A percentile compares a stretch with the other conserved stretches of the same genome.
Evolutionary conservation across 2,888 invertebrate genomes (phyloP).

Genomic region (Ormyrus nitidulus): DNA sequence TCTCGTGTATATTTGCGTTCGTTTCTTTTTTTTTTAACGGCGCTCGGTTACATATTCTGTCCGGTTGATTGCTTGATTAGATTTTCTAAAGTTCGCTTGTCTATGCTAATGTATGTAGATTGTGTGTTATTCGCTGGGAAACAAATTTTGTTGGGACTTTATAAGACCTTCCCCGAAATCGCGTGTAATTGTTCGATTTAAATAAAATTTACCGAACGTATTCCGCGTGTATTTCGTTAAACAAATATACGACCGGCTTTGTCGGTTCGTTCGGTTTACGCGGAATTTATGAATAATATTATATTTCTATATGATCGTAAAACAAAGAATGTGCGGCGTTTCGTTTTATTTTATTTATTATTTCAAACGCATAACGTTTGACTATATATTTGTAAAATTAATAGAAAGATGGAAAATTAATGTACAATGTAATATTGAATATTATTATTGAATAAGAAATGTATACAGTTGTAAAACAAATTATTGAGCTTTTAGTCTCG

Average conservation of each 20-base stretch:
- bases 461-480: no score
- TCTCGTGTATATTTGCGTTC: neutral
- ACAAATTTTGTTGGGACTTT: slow-evolving; percentile 17
- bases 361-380: no score
- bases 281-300: neutral
- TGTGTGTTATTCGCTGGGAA: neutral
- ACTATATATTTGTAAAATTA: no score
- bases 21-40: slow-evolving; percentile 3
- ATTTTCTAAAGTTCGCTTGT: slow-evolving; percentile 1
- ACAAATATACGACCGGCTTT: neutral
- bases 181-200: slow-evolving; percentile 17
- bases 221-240: neutral
- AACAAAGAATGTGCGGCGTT: no score
- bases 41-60: neutral
- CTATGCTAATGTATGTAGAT: slow-evolving; percentile 23
- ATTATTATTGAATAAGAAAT: no score
- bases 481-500: no score
- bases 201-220: slow-evolving; percentile 10
- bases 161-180: neutral
- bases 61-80: slow-evolving; percentile 37
- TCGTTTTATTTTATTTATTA: no score
- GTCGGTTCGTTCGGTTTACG: neutral
- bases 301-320: neutral
- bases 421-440: no score
- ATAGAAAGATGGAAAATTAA: no score